phyloP scores from a whole-genome alignment of 2,888 invertebrate genomes.

The Melinaea marsaeus region DNA sequence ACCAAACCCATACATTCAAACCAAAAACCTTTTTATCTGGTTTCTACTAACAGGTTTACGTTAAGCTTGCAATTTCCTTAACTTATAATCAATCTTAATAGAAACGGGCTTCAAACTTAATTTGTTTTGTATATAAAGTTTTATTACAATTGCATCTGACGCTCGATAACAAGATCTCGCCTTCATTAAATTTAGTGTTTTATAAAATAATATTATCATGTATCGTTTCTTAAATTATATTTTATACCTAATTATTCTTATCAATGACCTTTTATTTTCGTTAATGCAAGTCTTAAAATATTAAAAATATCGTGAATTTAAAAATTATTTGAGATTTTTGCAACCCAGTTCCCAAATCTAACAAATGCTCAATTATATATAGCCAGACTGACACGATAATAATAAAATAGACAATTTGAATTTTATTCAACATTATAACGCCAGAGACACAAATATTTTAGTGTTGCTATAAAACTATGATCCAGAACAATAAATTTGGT shows the following conservation, averaged over 20 bases:
- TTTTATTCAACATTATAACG: too few species aligned
- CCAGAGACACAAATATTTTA: conserved; percentile 44
- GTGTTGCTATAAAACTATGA: conserved; percentile 58
- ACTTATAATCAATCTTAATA: conserved; percentile 7
- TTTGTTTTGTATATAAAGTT: background rate
- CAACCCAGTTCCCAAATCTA: too few species aligned
- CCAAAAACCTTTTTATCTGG: background rate
- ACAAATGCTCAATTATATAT: too few species aligned
- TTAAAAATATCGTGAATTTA: too few species aligned
- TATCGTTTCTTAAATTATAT: background rate
- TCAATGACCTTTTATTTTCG: too few species aligned
- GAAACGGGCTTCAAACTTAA: conserved; percentile 1
- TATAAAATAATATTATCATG: background rate
- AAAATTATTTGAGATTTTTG: too few species aligned
- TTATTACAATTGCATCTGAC: too few species aligned
- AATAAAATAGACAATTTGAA: too few species aligned
- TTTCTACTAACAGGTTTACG: conserved; percentile 1
- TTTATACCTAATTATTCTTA: background rate
- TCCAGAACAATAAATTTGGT: conserved; percentile 52
- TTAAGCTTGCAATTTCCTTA: conserved; percentile 7
- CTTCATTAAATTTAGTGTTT: background rate
- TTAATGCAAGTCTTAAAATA: too few species aligned
- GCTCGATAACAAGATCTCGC: background rate
- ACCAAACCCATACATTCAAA: background rate
- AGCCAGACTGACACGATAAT: too few species aligned